Evolutionary conservation across 2,888 invertebrate species (phyloP), one percentile per base, ranked within the genome.

Genomic region (Odontothrips loti): DNA sequence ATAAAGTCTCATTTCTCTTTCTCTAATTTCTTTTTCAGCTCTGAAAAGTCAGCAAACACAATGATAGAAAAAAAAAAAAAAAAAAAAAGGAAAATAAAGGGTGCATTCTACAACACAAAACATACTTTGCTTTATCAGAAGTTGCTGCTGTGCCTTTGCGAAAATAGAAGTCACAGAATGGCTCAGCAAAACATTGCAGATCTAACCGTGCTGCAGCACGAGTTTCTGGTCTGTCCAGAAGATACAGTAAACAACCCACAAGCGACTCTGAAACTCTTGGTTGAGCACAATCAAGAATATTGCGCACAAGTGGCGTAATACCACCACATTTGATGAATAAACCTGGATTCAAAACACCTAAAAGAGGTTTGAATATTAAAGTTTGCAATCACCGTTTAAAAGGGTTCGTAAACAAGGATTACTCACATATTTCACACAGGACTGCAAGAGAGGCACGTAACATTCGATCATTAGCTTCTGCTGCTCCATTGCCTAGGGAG

Each of bases 211-310:
- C 94, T 81, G 91, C 90, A 84, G 90, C 90, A 81, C 98, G 90
- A 1, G 96, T 95, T 75, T 91, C 90, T 0, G 97, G 97, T 87
- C 93, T 93, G 87, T 96, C 95, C 79, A 97, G 90, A 81, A 97
- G 90, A 86, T 94, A 94, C 80, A 98, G 89, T 63, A 98, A 88
- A 20, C 96, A 95, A 0, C 96, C 96, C 84, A 97, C 93, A 1
- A 98, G 89, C 6, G 97, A 94, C 87, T 98, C 98, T 10, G 95
- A 93, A 88, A 97, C 95, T 83, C 95, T 92, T 0, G 97, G 95
- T 84, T 95, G 95, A 84, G 95, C 94, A 86, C 94, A 95, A 86
- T 95, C 95, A 78, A 96, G 90, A 34, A 96, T 90, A 86, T 95
- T 96, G 83, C 95, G 91, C 0, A 95, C 92, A 80, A 95, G 90